phyloP scores from a whole-genome alignment of 2,888 invertebrate species.

The Luperina testacea region DNA sequence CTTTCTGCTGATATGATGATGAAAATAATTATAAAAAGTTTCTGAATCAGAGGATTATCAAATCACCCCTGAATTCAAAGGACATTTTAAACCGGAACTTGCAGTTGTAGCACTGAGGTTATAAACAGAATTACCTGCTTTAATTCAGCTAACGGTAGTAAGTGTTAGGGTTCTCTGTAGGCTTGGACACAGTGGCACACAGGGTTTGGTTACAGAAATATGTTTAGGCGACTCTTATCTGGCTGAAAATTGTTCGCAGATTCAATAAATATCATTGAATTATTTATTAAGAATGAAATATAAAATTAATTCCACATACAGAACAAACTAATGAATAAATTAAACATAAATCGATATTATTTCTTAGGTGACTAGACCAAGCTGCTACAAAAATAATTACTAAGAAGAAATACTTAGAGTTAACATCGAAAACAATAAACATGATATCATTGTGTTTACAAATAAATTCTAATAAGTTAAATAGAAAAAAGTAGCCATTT shows the following conservation, averaged over 20 bases:
- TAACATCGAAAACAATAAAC: constrained; percentile 7
- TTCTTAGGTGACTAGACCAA: constrained; percentile 13
- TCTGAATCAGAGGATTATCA: background rate
- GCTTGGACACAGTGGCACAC: too few species aligned
- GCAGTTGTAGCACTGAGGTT: background rate
- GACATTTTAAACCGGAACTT: background rate
- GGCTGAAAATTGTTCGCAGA: too few species aligned
- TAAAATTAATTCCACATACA: too few species aligned
- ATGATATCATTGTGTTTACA: background rate
- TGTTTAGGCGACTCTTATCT: too few species aligned
- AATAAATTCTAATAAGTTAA: constrained; percentile 1
- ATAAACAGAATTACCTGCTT: too few species aligned
- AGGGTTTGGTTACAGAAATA: too few species aligned
- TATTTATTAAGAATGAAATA: background rate
- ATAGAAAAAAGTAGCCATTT: background rate
- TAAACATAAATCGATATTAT: too few species aligned
- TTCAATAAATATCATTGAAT: background rate
- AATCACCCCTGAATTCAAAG: background rate
- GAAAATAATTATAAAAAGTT: background rate
- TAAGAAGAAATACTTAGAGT: background rate
- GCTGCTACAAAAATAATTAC: constrained; percentile 7
- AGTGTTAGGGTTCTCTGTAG: background rate
- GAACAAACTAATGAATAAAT: too few species aligned
- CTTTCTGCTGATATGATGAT: too few species aligned
- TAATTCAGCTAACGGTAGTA: background rate